phyloP scores from a whole-genome alignment of 2,797 vertebrate species.

The Calcarius lapponicus region DNA sequence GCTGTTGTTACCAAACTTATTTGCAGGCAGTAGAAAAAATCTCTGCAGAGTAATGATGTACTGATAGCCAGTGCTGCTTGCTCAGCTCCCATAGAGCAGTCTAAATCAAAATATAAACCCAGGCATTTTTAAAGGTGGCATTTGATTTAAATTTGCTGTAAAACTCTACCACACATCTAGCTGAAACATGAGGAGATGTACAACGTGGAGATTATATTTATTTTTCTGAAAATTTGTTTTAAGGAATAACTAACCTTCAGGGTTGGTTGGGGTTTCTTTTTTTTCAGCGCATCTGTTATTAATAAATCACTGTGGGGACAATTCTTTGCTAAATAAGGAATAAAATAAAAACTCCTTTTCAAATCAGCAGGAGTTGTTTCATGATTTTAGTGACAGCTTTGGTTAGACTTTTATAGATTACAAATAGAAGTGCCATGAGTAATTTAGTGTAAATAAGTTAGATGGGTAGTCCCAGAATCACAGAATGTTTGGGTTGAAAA shows the following conservation, averaged over 20 bases:
- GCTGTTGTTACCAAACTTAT: neutral
- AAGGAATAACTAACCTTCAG: slow-evolving; percentile 37
- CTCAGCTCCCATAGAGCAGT: neutral
- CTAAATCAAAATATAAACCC: slow-evolving; percentile 31
- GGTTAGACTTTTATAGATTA: neutral
- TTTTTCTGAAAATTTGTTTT: slow-evolving; percentile 44
- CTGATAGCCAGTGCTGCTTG: slow-evolving; percentile 48
- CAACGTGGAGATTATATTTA: slow-evolving; percentile 16
- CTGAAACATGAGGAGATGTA: slow-evolving; percentile 37
- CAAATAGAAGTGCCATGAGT: neutral
- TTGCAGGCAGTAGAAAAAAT: neutral
- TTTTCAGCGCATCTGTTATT: neutral
- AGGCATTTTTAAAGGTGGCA: slow-evolving; percentile 10
- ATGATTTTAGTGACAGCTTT: neutral
- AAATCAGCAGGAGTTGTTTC: slow-evolving; percentile 2
- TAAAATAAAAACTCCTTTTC: slow-evolving; percentile 27
- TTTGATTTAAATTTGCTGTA: slow-evolving; percentile 63
- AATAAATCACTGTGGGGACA: slow-evolving; percentile 34
- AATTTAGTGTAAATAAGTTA: neutral
- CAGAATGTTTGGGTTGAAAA: neutral
- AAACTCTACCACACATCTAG: slow-evolving; percentile 45
- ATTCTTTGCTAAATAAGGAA: slow-evolving; percentile 50
- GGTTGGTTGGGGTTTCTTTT: neutral
- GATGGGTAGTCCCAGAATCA: neutral
- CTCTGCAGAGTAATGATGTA: slow-evolving; percentile 9